A percentile compares a stretch with the other conserved stretches of the same genome.
Evolutionary conservation across 2,113 vertebrate genomes (phyloP).

Genomic region (Calypte anna): DNA sequence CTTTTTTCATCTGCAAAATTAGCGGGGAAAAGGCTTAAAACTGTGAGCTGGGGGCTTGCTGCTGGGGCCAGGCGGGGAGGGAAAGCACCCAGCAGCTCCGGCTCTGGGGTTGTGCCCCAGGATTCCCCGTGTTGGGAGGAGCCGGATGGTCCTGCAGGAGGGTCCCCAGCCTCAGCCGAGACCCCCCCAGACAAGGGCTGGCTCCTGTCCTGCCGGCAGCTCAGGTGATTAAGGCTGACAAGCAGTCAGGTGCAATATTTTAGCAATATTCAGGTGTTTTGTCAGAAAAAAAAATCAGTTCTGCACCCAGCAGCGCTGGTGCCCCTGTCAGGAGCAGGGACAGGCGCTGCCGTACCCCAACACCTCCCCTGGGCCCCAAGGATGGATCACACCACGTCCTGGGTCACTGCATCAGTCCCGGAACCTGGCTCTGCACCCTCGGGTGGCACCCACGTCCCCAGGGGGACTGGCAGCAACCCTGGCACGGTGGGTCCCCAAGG

Average conservation of each 20-base stretch:
- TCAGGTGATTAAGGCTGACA: background rate
- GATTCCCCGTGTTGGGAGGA: accelerated
- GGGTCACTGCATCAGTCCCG: background rate
- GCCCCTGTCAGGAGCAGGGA: background rate
- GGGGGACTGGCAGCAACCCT: no score
- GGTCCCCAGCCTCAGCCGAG: background rate
- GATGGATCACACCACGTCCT: background rate
- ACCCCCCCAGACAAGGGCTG: accelerated
- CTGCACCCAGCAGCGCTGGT: background rate
- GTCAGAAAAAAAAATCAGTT: no score
- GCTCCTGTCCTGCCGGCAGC: background rate
- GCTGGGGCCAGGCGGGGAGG: background rate
- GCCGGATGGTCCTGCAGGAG: background rate
- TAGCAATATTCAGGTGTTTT: background rate
- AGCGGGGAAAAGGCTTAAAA: background rate
- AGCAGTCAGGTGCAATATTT: background rate
- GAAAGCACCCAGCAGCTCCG: accelerated
- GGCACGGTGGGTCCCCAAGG: background rate
- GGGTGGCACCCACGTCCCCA: background rate
- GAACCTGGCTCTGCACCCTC: background rate
- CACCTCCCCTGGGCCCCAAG: background rate
- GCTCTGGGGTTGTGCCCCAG: background rate
- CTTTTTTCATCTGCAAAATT: background rate
- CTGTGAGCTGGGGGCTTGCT: accelerated
- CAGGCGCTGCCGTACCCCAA: accelerated